A percentile compares a stretch with the other conserved stretches of the same genome.
These are phyloP conservation scores for Aphaenogaster floridana DNA, from an alignment of 1,140 invertebrate species.

Conservation along the genomic window DNA sequence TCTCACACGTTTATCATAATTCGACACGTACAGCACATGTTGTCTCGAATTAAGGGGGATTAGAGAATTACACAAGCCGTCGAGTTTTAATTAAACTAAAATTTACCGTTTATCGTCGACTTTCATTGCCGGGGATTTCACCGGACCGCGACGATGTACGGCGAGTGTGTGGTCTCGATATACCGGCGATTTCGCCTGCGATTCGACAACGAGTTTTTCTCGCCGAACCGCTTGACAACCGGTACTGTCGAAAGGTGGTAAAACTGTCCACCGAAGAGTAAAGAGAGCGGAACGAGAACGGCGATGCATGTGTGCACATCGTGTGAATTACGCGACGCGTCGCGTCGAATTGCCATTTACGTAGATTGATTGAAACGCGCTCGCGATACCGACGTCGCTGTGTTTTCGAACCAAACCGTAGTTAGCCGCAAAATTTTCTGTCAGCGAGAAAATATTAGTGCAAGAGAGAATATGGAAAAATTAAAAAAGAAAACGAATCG, in stretches of 20 bases:
- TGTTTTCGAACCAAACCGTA: constrained; percentile 64
- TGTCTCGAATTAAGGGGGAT: constrained; percentile 32
- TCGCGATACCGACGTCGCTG: constrained; percentile 23
- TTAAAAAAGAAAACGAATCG: background rate
- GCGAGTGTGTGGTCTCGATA: constrained; percentile 1
- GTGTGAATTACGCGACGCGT: constrained; percentile 50
- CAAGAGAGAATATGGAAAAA: background rate
- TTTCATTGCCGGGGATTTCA: constrained; percentile 47
- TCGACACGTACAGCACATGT: constrained; percentile 27
- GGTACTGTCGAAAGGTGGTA: constrained; percentile 72
- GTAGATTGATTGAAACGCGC: constrained; percentile 69
- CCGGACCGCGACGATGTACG: background rate
- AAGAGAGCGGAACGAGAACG: constrained; percentile 42
- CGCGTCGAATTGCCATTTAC: constrained; percentile 64
- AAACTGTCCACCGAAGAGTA: constrained; percentile 70
- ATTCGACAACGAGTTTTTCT: constrained; percentile 52
- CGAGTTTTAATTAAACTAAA: constrained; percentile 28
- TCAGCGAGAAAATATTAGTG: background rate
- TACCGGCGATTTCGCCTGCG: constrained; percentile 38
- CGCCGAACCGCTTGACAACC: constrained; percentile 26
- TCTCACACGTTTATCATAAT: constrained; percentile 47
- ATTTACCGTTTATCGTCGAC: constrained; percentile 21
- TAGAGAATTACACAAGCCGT: constrained; percentile 26
- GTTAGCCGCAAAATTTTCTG: constrained; percentile 28
- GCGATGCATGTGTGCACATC: background rate